Evolutionary conservation across 2,797 vertebrate species (phyloP).

Genomic region (Siniperca scherzeri): DNA sequence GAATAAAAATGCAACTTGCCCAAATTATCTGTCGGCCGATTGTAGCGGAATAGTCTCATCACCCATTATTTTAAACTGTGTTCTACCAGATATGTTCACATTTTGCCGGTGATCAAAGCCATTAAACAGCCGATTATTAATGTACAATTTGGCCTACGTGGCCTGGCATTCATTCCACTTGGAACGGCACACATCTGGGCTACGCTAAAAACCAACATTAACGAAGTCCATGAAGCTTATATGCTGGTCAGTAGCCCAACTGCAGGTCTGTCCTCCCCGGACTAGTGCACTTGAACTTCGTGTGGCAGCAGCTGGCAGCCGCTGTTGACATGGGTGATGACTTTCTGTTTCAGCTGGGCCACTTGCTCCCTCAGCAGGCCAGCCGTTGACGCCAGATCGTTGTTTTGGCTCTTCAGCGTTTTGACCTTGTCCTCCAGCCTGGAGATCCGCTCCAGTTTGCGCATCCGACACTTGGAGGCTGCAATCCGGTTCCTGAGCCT

Average conservation of each 20-base stretch:
- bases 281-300: slow-evolving; percentile 92
- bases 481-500: slow-evolving; percentile 95
- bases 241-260: slow-evolving; percentile 53
- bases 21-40: background rate
- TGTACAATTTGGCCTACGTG: slow-evolving; percentile 32
- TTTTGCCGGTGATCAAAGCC: slow-evolving; percentile 3
- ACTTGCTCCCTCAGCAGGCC: slow-evolving; percentile 94
- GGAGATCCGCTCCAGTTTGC: slow-evolving; percentile 96
- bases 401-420: slow-evolving; percentile 94
- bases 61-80: background rate
- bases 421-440: slow-evolving; percentile 97
- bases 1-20: background rate
- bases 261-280: slow-evolving; percentile 23
- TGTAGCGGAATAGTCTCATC: background rate
- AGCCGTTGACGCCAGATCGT: slow-evolving; percentile 94
- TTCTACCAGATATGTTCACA: slow-evolving; percentile 21
- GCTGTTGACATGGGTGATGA: slow-evolving; percentile 96
- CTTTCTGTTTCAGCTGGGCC: slow-evolving; percentile 96
- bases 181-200: slow-evolving; percentile 38
- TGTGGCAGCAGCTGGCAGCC: slow-evolving; percentile 96
- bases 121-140: slow-evolving; percentile 18
- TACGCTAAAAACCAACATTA: slow-evolving; percentile 45
- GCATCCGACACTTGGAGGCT: slow-evolving; percentile 95
- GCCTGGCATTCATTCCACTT: slow-evolving; percentile 18
- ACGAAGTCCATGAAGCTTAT: slow-evolving; percentile 65